Percentiles rank a stretch among this genome's conserved stretches.
Evolutionary conservation across 92 coral and sea anemone genomes (phyloP).

Genomic region (Phenganax subtilis): DNA sequence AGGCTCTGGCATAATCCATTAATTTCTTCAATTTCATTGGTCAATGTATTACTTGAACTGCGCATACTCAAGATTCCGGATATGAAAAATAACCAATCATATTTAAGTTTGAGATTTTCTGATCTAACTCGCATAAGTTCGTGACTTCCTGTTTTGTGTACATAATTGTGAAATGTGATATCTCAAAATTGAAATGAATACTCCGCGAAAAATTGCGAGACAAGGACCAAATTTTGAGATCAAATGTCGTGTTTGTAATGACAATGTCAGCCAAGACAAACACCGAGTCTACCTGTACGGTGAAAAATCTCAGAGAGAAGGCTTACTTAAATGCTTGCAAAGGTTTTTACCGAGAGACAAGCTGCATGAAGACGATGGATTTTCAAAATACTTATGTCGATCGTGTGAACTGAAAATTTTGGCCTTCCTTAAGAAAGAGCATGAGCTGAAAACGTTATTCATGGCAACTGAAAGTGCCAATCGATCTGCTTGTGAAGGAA

Average conservation of each 20-base stretch:
- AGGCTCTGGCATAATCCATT: no score
- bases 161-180: not conserved
- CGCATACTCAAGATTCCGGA: constrained; percentile 13
- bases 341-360: not conserved
- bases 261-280: not conserved
- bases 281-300: constrained; percentile 29
- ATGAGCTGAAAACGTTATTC: constrained; percentile 23
- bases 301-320: constrained; percentile 33
- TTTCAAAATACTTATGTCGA: constrained; percentile 18
- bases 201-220: not conserved
- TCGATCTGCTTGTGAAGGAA: not conserved
- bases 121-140: not conserved
- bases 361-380: constrained; percentile 38
- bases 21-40: not conserved
- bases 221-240: not conserved
- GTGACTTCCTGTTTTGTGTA: not conserved
- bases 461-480: constrained; percentile 29
- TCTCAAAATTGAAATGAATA: not conserved
- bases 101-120: not conserved
- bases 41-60: not conserved
- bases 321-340: constrained; percentile 25
- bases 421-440: constrained; percentile 10
- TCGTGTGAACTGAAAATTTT: constrained; percentile 26
- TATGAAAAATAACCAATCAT: constrained; percentile 1
- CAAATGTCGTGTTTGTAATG: constrained; percentile 31